These are phyloP conservation scores for Bellardia pandia DNA, from an alignment of 2,888 invertebrate species.

Conservation along the genomic window DNA sequence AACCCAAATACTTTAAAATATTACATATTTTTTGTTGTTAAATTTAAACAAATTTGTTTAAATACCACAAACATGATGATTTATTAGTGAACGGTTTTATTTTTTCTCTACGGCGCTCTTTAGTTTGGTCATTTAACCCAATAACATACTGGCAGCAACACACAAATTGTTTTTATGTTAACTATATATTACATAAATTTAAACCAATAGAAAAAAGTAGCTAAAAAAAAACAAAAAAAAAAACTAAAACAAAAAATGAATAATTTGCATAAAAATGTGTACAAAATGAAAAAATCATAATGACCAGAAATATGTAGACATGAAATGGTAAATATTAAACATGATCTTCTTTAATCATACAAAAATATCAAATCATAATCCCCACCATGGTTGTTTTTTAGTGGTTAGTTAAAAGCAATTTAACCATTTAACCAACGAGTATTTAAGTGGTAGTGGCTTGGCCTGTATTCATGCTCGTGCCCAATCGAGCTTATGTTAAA, in stretches of 20 bases:
- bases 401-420: slow-evolving; percentile 42
- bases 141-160: slow-evolving; percentile 49
- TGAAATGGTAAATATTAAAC: slow-evolving; percentile 44
- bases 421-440: slow-evolving; percentile 47
- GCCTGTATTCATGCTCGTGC: slow-evolving; percentile 1
- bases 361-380: neutral
- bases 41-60: slow-evolving; percentile 6
- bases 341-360: slow-evolving; percentile 48
- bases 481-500: slow-evolving; percentile 38
- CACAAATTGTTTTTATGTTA: slow-evolving; percentile 7
- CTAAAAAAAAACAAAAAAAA: neutral
- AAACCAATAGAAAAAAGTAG: slow-evolving; percentile 4
- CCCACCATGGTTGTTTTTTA: neutral
- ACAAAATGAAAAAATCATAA: slow-evolving; percentile 31
- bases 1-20: slow-evolving; percentile 9
- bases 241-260: neutral
- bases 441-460: neutral
- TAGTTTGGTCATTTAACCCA: slow-evolving; percentile 44
- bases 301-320: slow-evolving; percentile 51
- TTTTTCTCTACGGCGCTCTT: slow-evolving; percentile 18
- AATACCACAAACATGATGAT: slow-evolving; percentile 39
- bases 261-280: slow-evolving; percentile 47
- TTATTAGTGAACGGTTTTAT: slow-evolving; percentile 36
- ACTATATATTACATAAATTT: slow-evolving; percentile 11
- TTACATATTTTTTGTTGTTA: neutral